Evolutionary conservation across 2,113 vertebrate genomes (phyloP).

Genomic region (Tachycineta bicolor): DNA sequence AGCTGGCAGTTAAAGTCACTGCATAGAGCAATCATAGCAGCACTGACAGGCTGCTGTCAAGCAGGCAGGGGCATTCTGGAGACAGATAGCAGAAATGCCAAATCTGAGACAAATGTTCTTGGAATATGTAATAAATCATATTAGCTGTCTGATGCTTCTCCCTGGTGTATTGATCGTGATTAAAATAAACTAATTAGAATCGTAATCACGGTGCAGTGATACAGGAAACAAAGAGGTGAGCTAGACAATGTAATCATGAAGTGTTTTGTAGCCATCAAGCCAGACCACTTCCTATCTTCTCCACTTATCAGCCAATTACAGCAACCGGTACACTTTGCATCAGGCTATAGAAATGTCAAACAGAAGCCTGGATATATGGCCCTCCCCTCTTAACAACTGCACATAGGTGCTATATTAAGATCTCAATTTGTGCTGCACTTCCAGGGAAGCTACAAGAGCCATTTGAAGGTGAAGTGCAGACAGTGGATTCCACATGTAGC

Average conservation of each 20-base stretch:
- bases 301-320: background rate
- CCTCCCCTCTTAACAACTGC: background rate
- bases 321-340: background rate
- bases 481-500: background rate
- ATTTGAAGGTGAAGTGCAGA: background rate
- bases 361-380: background rate
- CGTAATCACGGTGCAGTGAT: background rate
- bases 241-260: background rate
- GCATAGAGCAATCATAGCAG: conserved; percentile 2
- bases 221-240: background rate
- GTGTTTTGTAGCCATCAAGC: background rate
- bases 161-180: conserved; percentile 50
- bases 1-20: conserved; percentile 39
- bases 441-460: background rate
- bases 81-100: conserved; percentile 40
- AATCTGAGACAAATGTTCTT: conserved; percentile 32
- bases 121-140: conserved; percentile 63
- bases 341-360: background rate
- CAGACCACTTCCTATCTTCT: background rate
- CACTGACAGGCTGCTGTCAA: conserved; percentile 60
- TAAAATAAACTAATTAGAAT: conserved; percentile 69
- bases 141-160: conserved; percentile 16
- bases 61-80: background rate
- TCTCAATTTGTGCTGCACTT: background rate
- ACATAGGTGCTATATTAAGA: background rate